A percentile compares a stretch with the other conserved stretches of the same genome.
phyloP scores from a whole-genome alignment of 2,113 vertebrate genomes.

The Panthera uncia region DNA sequence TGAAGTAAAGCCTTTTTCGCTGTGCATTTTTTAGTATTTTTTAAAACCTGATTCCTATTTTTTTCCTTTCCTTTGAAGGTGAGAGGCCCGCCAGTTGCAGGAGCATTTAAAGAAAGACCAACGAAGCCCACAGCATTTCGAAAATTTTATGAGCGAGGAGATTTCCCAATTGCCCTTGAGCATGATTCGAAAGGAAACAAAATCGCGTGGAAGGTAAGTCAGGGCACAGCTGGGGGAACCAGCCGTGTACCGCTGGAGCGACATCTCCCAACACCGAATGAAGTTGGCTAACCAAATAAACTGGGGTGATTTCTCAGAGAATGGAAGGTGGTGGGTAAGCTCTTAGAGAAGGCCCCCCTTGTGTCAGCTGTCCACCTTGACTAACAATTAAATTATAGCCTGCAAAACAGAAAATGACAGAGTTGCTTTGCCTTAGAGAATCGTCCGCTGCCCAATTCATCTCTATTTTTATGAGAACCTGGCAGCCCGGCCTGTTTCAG shows the following conservation, averaged over 20 bases:
- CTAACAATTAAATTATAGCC: slow-evolving; percentile 87
- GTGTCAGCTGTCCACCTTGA: slow-evolving; percentile 83
- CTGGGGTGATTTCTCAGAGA: slow-evolving; percentile 78
- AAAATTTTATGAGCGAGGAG: slow-evolving; percentile 94
- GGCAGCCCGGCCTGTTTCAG: slow-evolving; percentile 83
- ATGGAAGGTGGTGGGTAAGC: slow-evolving; percentile 73
- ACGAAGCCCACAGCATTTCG: slow-evolving; percentile 92
- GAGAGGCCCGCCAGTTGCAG: slow-evolving; percentile 91
- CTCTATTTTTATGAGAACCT: slow-evolving; percentile 87
- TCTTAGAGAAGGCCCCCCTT: slow-evolving; percentile 70
- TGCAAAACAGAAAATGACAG: slow-evolving; percentile 85
- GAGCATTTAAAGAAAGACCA: slow-evolving; percentile 91
- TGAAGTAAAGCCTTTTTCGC: background rate
- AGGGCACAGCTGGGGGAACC: slow-evolving; percentile 75
- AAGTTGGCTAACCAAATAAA: slow-evolving; percentile 82
- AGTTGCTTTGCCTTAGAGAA: slow-evolving; percentile 86
- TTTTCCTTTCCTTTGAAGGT: slow-evolving; percentile 83
- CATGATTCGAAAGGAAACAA: slow-evolving; percentile 90
- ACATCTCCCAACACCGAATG: slow-evolving; percentile 80
- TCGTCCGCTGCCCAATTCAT: slow-evolving; percentile 84
- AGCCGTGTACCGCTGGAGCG: slow-evolving; percentile 71
- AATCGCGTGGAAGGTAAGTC: slow-evolving; percentile 97
- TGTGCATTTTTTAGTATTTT: background rate
- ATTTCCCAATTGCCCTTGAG: slow-evolving; percentile 93
- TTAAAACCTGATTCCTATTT: background rate